Percentiles rank a stretch among this genome's conserved stretches.
Conservation (phyloP, 2,113 vertebrate species). For the Bos javanicus region DNA sequence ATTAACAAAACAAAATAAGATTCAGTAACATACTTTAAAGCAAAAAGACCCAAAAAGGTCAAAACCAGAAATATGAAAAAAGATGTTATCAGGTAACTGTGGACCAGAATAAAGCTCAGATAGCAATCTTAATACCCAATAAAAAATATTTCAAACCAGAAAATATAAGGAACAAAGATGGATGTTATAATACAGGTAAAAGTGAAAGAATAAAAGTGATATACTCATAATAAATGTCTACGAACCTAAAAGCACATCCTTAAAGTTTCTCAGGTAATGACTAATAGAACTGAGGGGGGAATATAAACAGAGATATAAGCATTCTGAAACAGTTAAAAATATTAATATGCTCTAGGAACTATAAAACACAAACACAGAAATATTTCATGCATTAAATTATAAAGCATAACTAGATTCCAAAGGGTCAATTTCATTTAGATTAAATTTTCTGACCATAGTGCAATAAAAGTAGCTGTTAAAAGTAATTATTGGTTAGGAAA, state of each 20-base stretch:
- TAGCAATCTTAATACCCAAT: neutral
- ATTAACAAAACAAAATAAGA: constrained; percentile 6
- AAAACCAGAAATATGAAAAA: neutral
- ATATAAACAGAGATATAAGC: neutral
- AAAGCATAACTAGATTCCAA: neutral
- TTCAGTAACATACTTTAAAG: neutral
- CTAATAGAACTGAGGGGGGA: neutral
- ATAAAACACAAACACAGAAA: neutral
- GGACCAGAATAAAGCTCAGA: neutral
- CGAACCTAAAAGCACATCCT: neutral
- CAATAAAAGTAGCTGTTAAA: neutral
- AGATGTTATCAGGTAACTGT: neutral
- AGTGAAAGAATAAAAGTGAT: neutral
- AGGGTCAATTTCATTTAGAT: neutral
- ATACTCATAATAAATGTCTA: neutral
- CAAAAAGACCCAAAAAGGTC: neutral
- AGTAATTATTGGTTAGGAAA: neutral
- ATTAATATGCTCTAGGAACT: neutral
- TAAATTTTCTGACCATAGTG: neutral
- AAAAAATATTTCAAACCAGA: neutral
- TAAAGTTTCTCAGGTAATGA: neutral
- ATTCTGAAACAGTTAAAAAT: neutral
- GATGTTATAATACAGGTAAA: neutral
- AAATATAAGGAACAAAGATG: neutral
- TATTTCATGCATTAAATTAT: neutral